Evolutionary conservation across 37 sponge, comb jelly and placozoan species (phyloP), one percentile per base, ranked within the genome.

Genomic region (Beroe ovata): DNA sequence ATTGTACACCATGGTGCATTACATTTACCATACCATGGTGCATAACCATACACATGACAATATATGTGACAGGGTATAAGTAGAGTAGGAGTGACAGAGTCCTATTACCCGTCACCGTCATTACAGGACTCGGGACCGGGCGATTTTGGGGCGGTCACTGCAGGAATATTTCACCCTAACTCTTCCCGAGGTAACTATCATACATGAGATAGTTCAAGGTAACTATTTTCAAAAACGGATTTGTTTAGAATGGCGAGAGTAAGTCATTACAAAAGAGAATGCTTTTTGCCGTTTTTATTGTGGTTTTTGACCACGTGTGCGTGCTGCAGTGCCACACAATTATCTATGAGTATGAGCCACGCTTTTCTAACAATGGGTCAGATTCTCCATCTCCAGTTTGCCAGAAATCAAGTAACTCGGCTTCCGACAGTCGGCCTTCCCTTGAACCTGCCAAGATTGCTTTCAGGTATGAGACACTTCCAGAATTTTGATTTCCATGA

Each of bases 361-460:
- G 54, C 6, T 77, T 16, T 41, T 36, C 84, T 77, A 77, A 77
- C 84, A 21, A n/a, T 0, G 84, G 22, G 41, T 77, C 84, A 77
- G 84, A 77, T 41, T 77, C 84, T 26, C n/a, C 47, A 6, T 77
- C 84, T 54, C 84, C 84, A 77, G 84, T 77, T 40, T 77, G 54
- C 28, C 84, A 77, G 54, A 33, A 35, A 77, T 37, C 47, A 20
- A 77, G 54, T 29, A 42, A 42, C 54, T 77, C 84, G n/a, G 47
- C 54, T 8, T 40, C 41, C 42, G 84, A 77, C 47, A 77, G 84
- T 25, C 26, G 84, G 47, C 42, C 22, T 0, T 77, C 84, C 4
- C 21, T 77, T 21, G 84, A 77, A 41, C 84, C 84, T n/a, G 84
- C 84, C 41, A 77, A 77, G 25, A 54, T 77, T 25, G 84, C 84